These are phyloP conservation scores for Rhorus exstirpatorius DNA, from an alignment of 2,888 invertebrate species.

Conservation along the genomic window DNA sequence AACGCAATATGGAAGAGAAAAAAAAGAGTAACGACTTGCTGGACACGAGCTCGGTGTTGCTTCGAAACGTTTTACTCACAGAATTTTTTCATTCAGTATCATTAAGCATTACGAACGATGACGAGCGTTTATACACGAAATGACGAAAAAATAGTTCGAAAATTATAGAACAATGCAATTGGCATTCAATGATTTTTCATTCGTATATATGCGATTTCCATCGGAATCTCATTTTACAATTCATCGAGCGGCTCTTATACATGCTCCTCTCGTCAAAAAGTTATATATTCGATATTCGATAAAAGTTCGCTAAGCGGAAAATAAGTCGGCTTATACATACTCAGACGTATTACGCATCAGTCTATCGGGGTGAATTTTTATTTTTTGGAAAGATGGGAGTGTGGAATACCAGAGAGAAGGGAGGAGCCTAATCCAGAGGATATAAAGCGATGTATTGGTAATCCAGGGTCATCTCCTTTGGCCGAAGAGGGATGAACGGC, in stretches of 20 bases:
- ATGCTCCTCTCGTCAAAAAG: slow-evolving; percentile 20
- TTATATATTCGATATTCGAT: slow-evolving; percentile 36
- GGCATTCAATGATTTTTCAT: background rate
- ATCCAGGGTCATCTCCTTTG: slow-evolving; percentile 66
- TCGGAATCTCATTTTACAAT: background rate
- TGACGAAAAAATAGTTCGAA: too few species aligned
- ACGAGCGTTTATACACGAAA: too few species aligned
- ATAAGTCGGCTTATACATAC: slow-evolving; percentile 51
- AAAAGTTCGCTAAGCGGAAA: slow-evolving; percentile 22
- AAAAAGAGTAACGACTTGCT: slow-evolving; percentile 1
- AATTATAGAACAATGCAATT: background rate
- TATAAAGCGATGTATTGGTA: slow-evolving; percentile 66
- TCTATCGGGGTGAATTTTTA: slow-evolving; percentile 44
- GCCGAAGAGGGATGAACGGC: slow-evolving; percentile 59
- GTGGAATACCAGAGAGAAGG: slow-evolving; percentile 20
- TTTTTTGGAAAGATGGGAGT: slow-evolving; percentile 4
- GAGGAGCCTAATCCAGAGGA: slow-evolving; percentile 36
- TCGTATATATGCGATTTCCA: background rate
- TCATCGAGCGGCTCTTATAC: background rate
- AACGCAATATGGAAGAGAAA: background rate
- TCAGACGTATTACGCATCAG: slow-evolving; percentile 35
- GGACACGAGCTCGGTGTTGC: background rate
- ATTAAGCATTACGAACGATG: background rate
- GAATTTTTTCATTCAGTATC: too few species aligned
- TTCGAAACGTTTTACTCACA: background rate